Base-by-base conservation (phyloP, 1,140 invertebrate genomes). In the Caenorhabditis brenneri region DNA sequence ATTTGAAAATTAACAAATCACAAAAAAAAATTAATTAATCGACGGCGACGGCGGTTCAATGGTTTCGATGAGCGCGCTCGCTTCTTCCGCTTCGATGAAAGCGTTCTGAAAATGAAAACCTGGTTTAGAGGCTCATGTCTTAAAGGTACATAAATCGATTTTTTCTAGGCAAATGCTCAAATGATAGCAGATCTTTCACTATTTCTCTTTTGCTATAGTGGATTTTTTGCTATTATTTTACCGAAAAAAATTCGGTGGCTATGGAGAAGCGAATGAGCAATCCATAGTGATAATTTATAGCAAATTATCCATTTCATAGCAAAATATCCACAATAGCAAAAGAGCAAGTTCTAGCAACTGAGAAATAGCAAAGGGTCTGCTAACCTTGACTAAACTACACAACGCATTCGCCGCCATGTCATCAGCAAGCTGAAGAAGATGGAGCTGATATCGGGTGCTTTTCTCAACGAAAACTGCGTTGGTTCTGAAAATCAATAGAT, bases 21-120 rank as follows among this genome's bases (percentile, higher is more conserved):
- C 12, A 3, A 1, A 19, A 36, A 36, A 65, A 65, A 65, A 24
- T 42, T 31, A 74, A 42, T 33, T n/a, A 42, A 74, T 74, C 10
- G 65, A 74, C n/a, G 65, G 65, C 10, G 65, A 74, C 2, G 65
- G 65, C 19, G 65, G 65, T 24, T 74, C 65, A 9, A 42, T 74
- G 19, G 24, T 29, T 24, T 74, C 65, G n/a, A 74, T 74, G n/a
- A 74, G 65, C 22, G 33, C 33, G 24, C 65, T 74, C 7, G 65
- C 65, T 39, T 74, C 65, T 12, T 74, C 65, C 1, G 65, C 65
- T 74, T 74, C 65, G 3, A 42, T 22, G 10, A 74, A 74, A 1
- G 65, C 65, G 65, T 42, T 74, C 65, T 65, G 58, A 19, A 65
- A 65, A 0, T 9, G 19, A 51, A 51, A 12, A 12, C n/a, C n/a